phyloP scores from a whole-genome alignment of 1,140 invertebrate genomes.

The Drosophila baimaii region DNA sequence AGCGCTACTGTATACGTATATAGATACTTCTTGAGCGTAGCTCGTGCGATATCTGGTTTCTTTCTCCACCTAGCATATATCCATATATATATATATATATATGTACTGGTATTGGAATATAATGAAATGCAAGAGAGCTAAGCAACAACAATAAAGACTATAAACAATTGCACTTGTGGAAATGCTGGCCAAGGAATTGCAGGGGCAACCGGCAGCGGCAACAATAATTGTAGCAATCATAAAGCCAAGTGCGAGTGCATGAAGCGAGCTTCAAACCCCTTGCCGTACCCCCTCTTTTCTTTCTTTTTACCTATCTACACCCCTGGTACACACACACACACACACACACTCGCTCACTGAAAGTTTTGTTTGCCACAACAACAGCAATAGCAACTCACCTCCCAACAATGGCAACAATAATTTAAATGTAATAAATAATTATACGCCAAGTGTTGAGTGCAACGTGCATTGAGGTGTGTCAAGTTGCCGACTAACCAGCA shows the following conservation, averaged over 20 bases:
- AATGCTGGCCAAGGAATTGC: conserved; percentile 58
- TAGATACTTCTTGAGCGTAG: conserved; percentile 38
- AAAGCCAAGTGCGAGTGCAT: conserved; percentile 82
- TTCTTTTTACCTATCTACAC: conserved; percentile 1
- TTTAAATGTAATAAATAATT: conserved; percentile 84
- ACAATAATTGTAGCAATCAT: conserved; percentile 79
- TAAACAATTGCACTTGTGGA: conserved; percentile 70
- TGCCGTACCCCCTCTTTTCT: conserved; percentile 26
- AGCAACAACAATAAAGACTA: conserved; percentile 26
- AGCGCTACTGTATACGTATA: conserved; percentile 35
- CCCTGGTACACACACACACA: background rate
- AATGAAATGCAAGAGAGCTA: conserved; percentile 67
- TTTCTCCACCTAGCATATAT: conserved; percentile 29
- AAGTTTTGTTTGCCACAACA: conserved; percentile 66
- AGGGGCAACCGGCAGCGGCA: conserved; percentile 36
- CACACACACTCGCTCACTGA: conserved; percentile 27
- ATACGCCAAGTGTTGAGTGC: conserved; percentile 81
- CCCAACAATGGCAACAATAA: conserved; percentile 72
- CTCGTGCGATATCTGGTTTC: conserved; percentile 43
- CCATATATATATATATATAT: conserved; percentile 26
- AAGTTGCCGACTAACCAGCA: conserved; percentile 72
- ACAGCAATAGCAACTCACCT: conserved; percentile 49
- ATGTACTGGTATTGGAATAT: conserved; percentile 43
- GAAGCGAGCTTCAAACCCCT: conserved; percentile 43
- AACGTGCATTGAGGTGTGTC: conserved; percentile 81